Evolutionary conservation across 1,140 invertebrate species (phyloP), one percentile per base, ranked within the genome.

Genomic region (Apocrypta bakeri): DNA sequence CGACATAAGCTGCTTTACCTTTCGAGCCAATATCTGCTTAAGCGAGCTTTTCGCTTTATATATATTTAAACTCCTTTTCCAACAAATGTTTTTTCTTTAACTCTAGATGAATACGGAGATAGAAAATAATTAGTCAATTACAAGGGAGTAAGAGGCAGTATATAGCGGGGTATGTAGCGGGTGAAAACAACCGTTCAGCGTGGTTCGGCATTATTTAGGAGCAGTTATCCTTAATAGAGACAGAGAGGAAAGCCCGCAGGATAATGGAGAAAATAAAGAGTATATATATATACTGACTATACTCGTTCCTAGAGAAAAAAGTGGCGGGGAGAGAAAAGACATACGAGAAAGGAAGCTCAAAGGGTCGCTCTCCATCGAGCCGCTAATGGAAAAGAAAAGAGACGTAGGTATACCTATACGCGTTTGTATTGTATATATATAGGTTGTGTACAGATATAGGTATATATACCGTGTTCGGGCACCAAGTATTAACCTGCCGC

Each of bases 311-410:
- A 29, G 56, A 31, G 6, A 63, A 21, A 31, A 56, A 61, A 9
- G 72, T 6, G 12, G 25, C n/a, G 17, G n/a, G 75, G 27, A 31
- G 29, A 21, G 68, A 40, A 64, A 78, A 68, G 73, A 73, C 11
- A 66, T 40, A 66, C 11, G 61, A 40, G 64, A 68, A 78, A 29
- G 33, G 37, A 11, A 77, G 31, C 56, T 80, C 78, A 80, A 80
- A 73, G 69, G 78, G 56, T 73, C 25, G 25, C 27, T 64, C 69
- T 40, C 12, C 48, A 73, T 81, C 40, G 71, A 61, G 48, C 71
- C 33, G 79, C 69, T 81, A 81, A 81, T 81, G 79, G 71, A 74
- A 81, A 81, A 81, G 78, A 71, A 80, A 80, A 64, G 79, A 63
- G 79, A 66, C 11, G 21, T 56, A 6, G 21, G 6, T 56, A 56